phyloP scores from a whole-genome alignment of 2,797 vertebrate species.

The Prionace glauca region DNA sequence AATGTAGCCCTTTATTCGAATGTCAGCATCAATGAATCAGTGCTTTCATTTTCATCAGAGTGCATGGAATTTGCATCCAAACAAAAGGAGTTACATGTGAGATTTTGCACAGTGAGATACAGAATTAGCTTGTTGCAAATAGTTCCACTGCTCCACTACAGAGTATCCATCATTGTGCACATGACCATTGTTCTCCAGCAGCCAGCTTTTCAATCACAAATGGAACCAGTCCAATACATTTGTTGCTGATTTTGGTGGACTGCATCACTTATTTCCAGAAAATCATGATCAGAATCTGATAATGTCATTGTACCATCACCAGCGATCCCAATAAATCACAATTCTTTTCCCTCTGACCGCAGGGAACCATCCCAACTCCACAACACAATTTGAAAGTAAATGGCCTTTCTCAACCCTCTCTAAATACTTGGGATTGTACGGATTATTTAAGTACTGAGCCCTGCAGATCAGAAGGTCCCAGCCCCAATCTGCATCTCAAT shows the following conservation, averaged over 20 bases:
- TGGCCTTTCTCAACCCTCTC: background rate
- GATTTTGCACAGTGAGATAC: background rate
- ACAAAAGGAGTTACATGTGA: slow-evolving; percentile 20
- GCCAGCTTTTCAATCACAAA: background rate
- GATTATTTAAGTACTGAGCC: background rate
- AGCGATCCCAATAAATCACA: background rate
- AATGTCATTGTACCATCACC: too few species aligned
- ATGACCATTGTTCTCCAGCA: background rate
- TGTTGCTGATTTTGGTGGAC: background rate
- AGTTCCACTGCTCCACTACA: background rate
- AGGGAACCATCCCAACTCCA: too few species aligned
- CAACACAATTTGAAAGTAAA: background rate
- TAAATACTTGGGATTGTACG: background rate
- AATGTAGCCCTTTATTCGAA: background rate
- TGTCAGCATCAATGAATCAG: slow-evolving; percentile 21
- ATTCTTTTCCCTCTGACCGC: background rate
- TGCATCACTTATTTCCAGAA: background rate
- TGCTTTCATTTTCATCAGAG: background rate
- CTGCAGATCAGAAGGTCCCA: background rate
- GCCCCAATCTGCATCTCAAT: background rate
- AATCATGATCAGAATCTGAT: background rate
- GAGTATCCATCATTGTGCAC: background rate
- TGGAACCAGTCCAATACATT: background rate
- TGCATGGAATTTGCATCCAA: background rate
- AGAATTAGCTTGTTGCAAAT: background rate